Conservation (phyloP, 1,140 invertebrate genomes). For the Euwallacea fornicatus region DNA sequence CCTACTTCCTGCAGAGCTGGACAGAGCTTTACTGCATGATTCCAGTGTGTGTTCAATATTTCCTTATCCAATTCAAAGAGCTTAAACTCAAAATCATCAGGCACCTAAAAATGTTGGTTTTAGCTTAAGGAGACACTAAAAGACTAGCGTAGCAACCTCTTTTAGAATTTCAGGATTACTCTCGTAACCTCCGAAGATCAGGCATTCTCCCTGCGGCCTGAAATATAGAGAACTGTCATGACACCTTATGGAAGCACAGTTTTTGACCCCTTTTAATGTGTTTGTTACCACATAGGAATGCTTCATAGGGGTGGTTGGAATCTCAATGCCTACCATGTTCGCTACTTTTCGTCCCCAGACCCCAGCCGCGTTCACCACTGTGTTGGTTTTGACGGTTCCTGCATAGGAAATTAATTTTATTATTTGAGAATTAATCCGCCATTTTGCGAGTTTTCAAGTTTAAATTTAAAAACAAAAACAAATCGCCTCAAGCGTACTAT, state of each 20-base stretch:
- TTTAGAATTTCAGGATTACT: conserved; percentile 78
- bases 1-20: conserved; percentile 73
- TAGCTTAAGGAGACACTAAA: background rate
- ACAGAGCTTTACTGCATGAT: conserved; percentile 71
- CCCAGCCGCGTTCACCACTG: conserved; percentile 75
- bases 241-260: conserved; percentile 79
- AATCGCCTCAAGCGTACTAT: no score
- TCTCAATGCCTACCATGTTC: conserved; percentile 67
- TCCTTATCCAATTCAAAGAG: conserved; percentile 86
- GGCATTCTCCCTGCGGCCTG: conserved; percentile 77
- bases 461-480: background rate
- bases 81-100: conserved; percentile 76
- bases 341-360: conserved; percentile 78
- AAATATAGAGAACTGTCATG: conserved; percentile 84
- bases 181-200: conserved; percentile 87
- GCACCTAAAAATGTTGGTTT: conserved; percentile 57
- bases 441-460: background rate
- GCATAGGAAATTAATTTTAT: background rate
- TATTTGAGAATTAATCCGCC: background rate
- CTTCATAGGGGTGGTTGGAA: conserved; percentile 82
- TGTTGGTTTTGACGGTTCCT: conserved; percentile 67
- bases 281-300: conserved; percentile 87
- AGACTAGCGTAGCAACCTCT: conserved; percentile 57
- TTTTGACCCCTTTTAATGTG: conserved; percentile 69
- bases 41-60: conserved; percentile 74